Base-by-base conservation (phyloP, 2,113 vertebrate species). In the Laterallus jamaicensis region DNA sequence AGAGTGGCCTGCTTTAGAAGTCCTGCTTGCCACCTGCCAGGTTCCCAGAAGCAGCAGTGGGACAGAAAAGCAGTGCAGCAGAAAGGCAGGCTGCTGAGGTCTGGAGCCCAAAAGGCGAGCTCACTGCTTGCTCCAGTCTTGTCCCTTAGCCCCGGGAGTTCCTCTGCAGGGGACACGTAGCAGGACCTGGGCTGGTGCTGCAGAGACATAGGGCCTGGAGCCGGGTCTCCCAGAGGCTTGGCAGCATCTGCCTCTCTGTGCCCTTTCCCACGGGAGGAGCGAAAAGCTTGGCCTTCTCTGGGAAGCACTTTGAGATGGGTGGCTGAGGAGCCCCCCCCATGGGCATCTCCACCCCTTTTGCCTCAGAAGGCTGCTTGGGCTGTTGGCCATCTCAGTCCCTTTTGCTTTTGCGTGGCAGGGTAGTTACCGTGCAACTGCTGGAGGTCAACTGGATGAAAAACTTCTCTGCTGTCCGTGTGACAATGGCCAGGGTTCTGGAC, bases 401-500 rank as follows among this genome's bases (percentile, higher is more conserved):
- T 60, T 81, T 79, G 85, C 82, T 92, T 70, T 94, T 60, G 39
- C 31, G 32, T 5, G 49, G 83, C 95, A 98, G 98, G 90, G 95
- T 96, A 28, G 82, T 98, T 54, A 85, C 97, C 18, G 93, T 97
- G 63, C 96, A 92, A 6, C 66, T 98, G 69, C 96, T 90, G 1
- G 98, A 97, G 96, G 32, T 97, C 37, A 97, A 96, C 81, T 59
- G 94, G 76, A 82, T 86, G 28, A 96, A 97, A 59, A 82, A 73
- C 26, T 97, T 95, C 76, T 95, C 96, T n/a, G 96, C 96, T 44
- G 64, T 98, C 64, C 96, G 94, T 71, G 94, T 88, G 10, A 82
- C 98, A 42, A 95, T 97, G 97, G 97, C 95, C 49, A 94, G 73
- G 50, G 87, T 97, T 16, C 94, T 98, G 54, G 96, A 90, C 31